Base-by-base conservation (phyloP, 2,113 vertebrate species). In the Cinclus cinclus region DNA sequence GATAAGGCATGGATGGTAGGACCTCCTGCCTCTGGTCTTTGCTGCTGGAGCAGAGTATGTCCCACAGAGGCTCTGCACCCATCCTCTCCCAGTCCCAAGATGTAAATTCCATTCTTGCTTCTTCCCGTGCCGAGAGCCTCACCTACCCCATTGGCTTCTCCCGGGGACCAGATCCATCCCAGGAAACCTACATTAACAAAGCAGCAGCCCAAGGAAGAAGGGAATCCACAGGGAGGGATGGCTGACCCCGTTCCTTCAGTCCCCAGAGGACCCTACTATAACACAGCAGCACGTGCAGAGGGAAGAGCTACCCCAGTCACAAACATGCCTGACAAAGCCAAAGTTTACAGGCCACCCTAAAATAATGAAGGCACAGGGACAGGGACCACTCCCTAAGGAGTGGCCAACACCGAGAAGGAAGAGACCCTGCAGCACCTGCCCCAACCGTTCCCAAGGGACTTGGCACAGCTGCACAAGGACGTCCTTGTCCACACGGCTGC, bases 191-290 rank as follows among this genome's bases (percentile, higher is more conserved):
- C 47, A 63, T 22, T 41, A 80, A 79, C 50, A 73, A 19, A 25
- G 39, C 3, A 3, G n/a, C 68, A 85, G 55, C 60, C 47, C 2
- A 10, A 30, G 81, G 44, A 9, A 2, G 23, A n/a, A 47, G 11
- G 24, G 37, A 64, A 9, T 16, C 3, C 6, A 31, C 47, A 19
- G 2, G 3, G 46, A 11, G 0, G 0, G 25, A 15, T 0, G 0
- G 15, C 52, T 68, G 82, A 55, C 58, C 55, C 78, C 0, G 0
- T 64, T 15, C 25, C 62, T 27, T 27, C 3, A 1, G 24, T 41
- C 82, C 59, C 22, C 63, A 28, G 41, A 39, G 68, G 67, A 85
- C 63, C 44, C 92, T 49, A 16, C 69, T 15, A 2, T 9, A 92
- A 62, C 49, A 59, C 31, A 76, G 31, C 9, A 3, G 74, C 56